Evolutionary conservation across 2,797 vertebrate species (phyloP), one percentile per base, ranked within the genome.

Genomic region (Sebastes iracundus): DNA sequence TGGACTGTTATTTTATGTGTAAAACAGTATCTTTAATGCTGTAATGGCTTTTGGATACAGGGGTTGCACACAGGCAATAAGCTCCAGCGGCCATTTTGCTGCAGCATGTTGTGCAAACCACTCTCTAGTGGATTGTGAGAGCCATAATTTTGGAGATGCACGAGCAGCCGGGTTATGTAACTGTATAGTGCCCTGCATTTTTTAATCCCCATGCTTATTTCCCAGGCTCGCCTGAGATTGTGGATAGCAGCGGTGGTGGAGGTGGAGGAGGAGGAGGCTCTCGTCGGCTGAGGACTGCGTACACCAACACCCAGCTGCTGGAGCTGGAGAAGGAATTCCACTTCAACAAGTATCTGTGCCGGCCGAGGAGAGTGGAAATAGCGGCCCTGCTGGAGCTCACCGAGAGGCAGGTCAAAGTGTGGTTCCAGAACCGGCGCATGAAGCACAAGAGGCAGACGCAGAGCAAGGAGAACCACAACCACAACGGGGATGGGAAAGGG

Each of bases 291-390:
- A 97, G 99, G 94, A 99, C 99, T 8, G 99, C 99, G 79, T 99
- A 99, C 92, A 99, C 98, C 82, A 99, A 99, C 95, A 99, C 98
- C 1, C 98, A 99, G 96, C 97, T 99, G 86, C 94, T 99, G 94
- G 99, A 99, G 94, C 97, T 99, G 93, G 99, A 99, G 86, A 99
- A 99, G 91, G 98, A 99, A 95, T 99, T 99, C 90, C 99, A 99
- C 94, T 99, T 99, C 97, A 99, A 99, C 98, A 99, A 99, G 97
- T 99, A 99, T 92, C 96, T 99, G 64, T 99, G 98, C 92, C 95
- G 99, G 90, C 99, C 99, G 63, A 96, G 99, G 74, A 94, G 99
- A 83, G 98, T 99, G 93, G 99, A 99, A 88, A 99, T 99, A 42
- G 99, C 98, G 55, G 98, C 98, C 81, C 94, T 99, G 91, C 91